Evolutionary conservation across 2,113 vertebrate genomes (phyloP), one percentile per base, ranked within the genome.

Genomic region (Larimichthys polyactis): DNA sequence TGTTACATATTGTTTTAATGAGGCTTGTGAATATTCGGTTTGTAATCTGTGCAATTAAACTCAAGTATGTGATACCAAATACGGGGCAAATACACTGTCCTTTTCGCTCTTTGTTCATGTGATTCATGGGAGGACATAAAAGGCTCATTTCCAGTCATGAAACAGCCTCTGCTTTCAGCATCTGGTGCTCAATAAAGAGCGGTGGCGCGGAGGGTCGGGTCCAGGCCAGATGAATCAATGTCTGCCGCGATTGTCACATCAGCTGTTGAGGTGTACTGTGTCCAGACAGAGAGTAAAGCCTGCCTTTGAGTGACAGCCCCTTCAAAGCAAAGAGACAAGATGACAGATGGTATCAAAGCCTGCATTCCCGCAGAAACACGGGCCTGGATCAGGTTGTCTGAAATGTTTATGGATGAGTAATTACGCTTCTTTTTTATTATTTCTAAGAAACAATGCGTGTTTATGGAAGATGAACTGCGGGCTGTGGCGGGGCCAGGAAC

Each of bases 311-410:
- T 92, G 93, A 86, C 87, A 79, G 91, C 78, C 75, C 24, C 78
- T 76, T 85, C 85, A 84, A 90, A 81, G 81, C 62, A 70, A 83
- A 88, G 69, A 75, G 90, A 94, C 90, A 87, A 78, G 67, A 66
- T 88, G 87, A 90, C 91, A 91, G 91, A 92, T 82, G 93, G 83
- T 70, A 78, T 90, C 81, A 86, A 88, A 84, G 80, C 64, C 74
- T 24, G 62, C 68, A 10, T 71, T 89, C 88, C 73, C 82, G 67
- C 55, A 32, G 58, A 87, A 76, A 81, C 77, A 29, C 51, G 1
- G 64, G 71, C 63, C 46, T 24, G 59, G 71, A 87, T 77, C 57
- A 9, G 79, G 19, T 65, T 84, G 70, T 78, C 60, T 78, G 22
- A 27, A 73, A 79, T 46, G 66, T 81, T 78, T 58, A 60, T 16